phyloP scores from a whole-genome alignment of 1,140 invertebrate species.

The Bombus impatiens region DNA sequence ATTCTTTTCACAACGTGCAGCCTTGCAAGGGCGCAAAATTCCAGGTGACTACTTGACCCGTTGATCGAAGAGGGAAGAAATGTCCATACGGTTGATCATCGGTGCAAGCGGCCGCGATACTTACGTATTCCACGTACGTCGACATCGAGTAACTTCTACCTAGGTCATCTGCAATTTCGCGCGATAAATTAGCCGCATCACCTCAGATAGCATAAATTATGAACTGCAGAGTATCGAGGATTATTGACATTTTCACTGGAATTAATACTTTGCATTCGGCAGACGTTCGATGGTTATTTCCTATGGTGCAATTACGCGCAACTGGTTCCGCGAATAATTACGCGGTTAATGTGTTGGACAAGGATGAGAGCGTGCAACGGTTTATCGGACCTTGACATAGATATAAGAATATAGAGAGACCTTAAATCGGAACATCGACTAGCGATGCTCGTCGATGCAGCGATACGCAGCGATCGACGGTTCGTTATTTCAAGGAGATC shows the following conservation, averaged over 20 bases:
- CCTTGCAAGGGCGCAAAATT: background rate
- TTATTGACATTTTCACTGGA: constrained; percentile 5
- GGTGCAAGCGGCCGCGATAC: background rate
- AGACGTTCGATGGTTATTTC: background rate
- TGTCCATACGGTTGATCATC: background rate
- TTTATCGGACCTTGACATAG: constrained; percentile 21
- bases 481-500: background rate
- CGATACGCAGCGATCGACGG: background rate
- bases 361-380: background rate
- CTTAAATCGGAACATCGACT: background rate
- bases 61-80: background rate
- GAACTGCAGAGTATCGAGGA: background rate
- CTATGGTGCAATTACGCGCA: constrained; percentile 3
- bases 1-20: background rate
- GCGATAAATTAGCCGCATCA: constrained; percentile 30
- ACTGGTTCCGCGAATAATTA: constrained; percentile 25
- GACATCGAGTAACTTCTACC: background rate
- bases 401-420: background rate
- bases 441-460: background rate
- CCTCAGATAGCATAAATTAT: background rate
- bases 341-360: background rate
- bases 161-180: constrained; percentile 31
- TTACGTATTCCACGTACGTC: background rate
- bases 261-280: constrained; percentile 42
- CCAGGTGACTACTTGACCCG: rapidly evolving